phyloP scores from a whole-genome alignment of 2,797 vertebrate genomes.

The Labroides dimidiatus region DNA sequence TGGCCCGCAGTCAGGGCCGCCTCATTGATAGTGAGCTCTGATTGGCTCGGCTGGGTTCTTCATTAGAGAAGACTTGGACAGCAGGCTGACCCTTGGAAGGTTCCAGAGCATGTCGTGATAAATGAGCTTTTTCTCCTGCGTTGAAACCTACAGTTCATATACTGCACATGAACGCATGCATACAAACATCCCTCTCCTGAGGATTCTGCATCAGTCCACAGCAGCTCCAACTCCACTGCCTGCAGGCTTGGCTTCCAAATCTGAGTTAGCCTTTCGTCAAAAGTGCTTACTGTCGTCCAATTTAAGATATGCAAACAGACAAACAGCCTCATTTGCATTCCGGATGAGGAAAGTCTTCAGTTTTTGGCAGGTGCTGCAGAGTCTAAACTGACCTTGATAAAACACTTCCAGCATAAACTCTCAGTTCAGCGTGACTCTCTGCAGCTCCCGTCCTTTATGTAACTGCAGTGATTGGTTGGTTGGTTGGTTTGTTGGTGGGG shows the following conservation, averaged over 20 bases:
- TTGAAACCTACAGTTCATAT: constrained; percentile 32
- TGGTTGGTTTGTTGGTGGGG: constrained; percentile 13
- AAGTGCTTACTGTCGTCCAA: constrained; percentile 53
- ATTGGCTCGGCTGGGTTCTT: constrained; percentile 81
- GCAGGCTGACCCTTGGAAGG: constrained; percentile 78
- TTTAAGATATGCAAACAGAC: constrained; percentile 45
- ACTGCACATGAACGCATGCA: constrained; percentile 11
- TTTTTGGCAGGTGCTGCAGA: constrained; percentile 46
- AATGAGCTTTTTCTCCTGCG: constrained; percentile 75
- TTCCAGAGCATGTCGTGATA: constrained; percentile 80
- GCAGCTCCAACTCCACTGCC: constrained; percentile 21
- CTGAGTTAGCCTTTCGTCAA: constrained; percentile 30
- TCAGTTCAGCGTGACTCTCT: constrained; percentile 2
- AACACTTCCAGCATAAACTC: constrained; percentile 2
- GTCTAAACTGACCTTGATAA: constrained; percentile 44
- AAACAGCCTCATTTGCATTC: constrained; percentile 59
- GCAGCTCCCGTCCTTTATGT: constrained; percentile 1
- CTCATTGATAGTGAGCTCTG: constrained; percentile 43
- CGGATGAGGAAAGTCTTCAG: constrained; percentile 32
- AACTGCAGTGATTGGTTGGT: constrained; percentile 8
- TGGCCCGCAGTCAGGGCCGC: constrained; percentile 67
- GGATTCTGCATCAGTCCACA: constrained; percentile 31
- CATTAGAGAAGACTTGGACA: constrained; percentile 78
- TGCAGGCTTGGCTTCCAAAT: constrained; percentile 36
- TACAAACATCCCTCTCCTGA: background rate